Percentiles rank a stretch among this genome's conserved stretches.
These are phyloP conservation scores for Diachasma alloeum DNA, from an alignment of 1,140 invertebrate genomes.

Conservation along the genomic window DNA sequence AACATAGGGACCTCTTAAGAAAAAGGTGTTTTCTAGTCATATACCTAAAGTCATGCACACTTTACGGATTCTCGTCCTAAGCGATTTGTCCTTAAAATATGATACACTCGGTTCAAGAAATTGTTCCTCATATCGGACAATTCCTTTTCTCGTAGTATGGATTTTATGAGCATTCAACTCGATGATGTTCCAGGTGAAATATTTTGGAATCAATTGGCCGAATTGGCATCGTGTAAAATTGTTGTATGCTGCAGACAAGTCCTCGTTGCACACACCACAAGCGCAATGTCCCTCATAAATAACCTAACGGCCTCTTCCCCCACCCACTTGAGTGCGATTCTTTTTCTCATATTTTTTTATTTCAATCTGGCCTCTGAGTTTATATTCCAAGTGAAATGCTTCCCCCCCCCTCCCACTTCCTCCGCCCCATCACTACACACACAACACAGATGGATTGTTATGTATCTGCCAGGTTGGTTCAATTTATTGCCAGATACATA, in stretches of 20 bases:
- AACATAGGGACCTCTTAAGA: no score
- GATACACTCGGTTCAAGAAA: no score
- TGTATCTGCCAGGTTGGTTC: conserved; percentile 26
- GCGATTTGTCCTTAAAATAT: no score
- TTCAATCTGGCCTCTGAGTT: background rate
- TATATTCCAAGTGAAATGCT: conserved; percentile 21
- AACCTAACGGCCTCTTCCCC: conserved; percentile 17
- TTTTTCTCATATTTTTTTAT: background rate
- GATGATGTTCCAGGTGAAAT: no score
- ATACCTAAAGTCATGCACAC: no score
- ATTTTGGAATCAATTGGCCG: conserved; percentile 30
- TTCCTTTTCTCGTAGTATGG: no score
- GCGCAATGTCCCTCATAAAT: conserved; percentile 29
- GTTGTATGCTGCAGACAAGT: background rate
- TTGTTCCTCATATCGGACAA: no score
- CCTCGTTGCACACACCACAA: background rate
- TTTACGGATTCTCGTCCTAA: no score
- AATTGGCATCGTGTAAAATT: background rate
- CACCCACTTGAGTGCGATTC: background rate
- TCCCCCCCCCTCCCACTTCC: no score
- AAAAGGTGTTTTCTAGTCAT: no score
- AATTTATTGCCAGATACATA: conserved; percentile 21
- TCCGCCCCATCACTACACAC: background rate
- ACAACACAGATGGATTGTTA: conserved; percentile 25
- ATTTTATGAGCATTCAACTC: no score